phyloP scores from a whole-genome alignment of 2,797 vertebrate genomes.

The Serranus cabrilla region DNA sequence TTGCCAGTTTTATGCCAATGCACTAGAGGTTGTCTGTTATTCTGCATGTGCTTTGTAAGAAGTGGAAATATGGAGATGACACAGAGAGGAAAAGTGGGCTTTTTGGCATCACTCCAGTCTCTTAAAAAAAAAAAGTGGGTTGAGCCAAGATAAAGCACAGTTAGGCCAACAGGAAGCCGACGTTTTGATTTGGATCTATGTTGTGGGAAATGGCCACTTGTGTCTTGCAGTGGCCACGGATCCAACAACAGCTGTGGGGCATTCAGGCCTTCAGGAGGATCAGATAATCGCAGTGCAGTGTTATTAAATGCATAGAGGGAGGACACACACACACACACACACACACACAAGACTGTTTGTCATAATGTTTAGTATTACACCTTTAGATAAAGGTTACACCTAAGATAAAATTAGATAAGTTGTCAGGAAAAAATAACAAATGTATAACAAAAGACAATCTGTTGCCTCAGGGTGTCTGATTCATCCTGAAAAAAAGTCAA shows the following conservation, averaged over 20 bases:
- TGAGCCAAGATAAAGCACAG: conserved; percentile 51
- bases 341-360: conserved; percentile 25
- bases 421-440: conserved; percentile 16
- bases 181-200: conserved; percentile 57
- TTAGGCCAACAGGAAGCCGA: conserved; percentile 60
- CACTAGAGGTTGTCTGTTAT: conserved; percentile 25
- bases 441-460: conserved; percentile 24
- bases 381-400: conserved; percentile 32
- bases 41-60: conserved; percentile 34
- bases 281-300: conserved; percentile 41
- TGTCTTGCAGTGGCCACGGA: conserved; percentile 25
- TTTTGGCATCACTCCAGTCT: conserved; percentile 43
- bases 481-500: conserved; percentile 49
- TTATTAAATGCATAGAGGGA: conserved; percentile 40
- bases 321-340: neutral
- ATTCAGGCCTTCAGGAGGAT: conserved; percentile 37
- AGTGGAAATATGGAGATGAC: conserved; percentile 44
- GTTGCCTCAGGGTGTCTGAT: conserved; percentile 36
- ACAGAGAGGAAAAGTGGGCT: conserved; percentile 20
- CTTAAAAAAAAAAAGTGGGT: conserved; percentile 25
- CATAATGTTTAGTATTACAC: conserved; percentile 36
- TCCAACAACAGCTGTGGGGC: conserved; percentile 49
- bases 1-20: conserved; percentile 23
- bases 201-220: conserved; percentile 58
- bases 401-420: conserved; percentile 54